Base-by-base conservation (phyloP, 2,888 invertebrate genomes). In the Atethmia centrago region DNA sequence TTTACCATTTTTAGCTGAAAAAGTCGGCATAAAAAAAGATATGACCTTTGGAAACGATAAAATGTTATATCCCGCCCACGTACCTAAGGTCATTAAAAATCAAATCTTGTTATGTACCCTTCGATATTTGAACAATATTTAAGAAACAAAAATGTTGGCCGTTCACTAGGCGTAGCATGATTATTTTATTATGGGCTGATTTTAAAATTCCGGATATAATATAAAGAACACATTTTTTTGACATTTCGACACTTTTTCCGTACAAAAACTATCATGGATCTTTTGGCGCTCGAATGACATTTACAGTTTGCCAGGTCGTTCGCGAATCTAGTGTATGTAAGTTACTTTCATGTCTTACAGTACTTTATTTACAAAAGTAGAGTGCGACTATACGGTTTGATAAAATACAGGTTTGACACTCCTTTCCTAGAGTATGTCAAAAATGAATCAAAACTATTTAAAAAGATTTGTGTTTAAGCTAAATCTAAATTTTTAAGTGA, bases 21-120 rank as follows among this genome's bases (percentile, higher is more conserved):
- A 65, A 61, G 12, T 42, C 21, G 25, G 1, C 19, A 10, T 56
- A 21, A 79, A 64, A 68, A 40, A 3, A 59, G 42, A 53, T 49
- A 62, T 65, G 9, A 47, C 64, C 55, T 65, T 73, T 55, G 19
- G 21, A 14, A 68, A 55, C 55, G 36, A 65, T 69, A 64, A 73
- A 78, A 68, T 64, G 36, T 68, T 56, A 65, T 31, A 63, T 42
- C 31, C 61, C 19, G 49, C 71, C 65, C 31, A 72, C 59, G 14
- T 49, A 45, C 4, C 8, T 36, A 31, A 12, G 28, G 21, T 19
- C 40, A 31, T 51, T 65, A 69, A 65, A 68, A 73, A 59, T 25
- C 55, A 55, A 68, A 58, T 77, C 28, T 61, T 59, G 9, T 64
- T 70, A 47, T 14, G 31, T 21, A 45, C 25, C 42, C 21, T 61